Evolutionary conservation across 1,140 invertebrate genomes (phyloP), one percentile per base, ranked within the genome.

Genomic region (Penaeus japonicus): DNA sequence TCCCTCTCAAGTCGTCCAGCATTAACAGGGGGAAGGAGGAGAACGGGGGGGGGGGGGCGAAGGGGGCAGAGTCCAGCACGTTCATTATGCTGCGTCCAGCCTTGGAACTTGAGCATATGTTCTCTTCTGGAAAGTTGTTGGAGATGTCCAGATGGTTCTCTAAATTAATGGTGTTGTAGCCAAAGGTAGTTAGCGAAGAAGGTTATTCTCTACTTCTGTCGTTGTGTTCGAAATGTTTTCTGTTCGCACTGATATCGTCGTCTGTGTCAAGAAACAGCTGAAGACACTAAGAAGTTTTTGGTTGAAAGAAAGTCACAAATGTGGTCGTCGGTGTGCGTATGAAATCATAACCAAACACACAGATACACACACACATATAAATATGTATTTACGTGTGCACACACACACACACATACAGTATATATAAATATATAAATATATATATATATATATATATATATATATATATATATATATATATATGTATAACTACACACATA

Each of bases 121-220:
- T 88, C 65, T 88, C 87, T 83, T 75, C 81, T 82, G 87, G 80
- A 88, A 88, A 88, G 87, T 88, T 88, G 87, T 88, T 77, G 80
- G 87, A 88, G 87, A 88, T 83, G 87, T 65, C 87, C 87, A 88
- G 87, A 88, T 88, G 87, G 87, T 88, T 47, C 87, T 88, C 81
- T 75, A 78, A 88, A 88, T 88, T 88, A 84, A 88, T 88, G 87
- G 87, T 54, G 54, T 84, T 88, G 81, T 84, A 88, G 62, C 81
- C 83, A 88, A 88, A 83, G 80, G 87, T 79, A 84, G 57, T 82
- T 78, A 75, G 87, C 70, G 81, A 84, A 88, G 87, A 77, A 73
- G 79, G 39, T 82, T 65, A 47, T n/a, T 62, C 80, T 54, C 77
- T 81, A 81, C 83, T 88, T 78, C 80, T 24, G 47, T 32, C 27